Base-by-base conservation (phyloP, 2,113 vertebrate genomes). In the Otocyon megalotis region DNA sequence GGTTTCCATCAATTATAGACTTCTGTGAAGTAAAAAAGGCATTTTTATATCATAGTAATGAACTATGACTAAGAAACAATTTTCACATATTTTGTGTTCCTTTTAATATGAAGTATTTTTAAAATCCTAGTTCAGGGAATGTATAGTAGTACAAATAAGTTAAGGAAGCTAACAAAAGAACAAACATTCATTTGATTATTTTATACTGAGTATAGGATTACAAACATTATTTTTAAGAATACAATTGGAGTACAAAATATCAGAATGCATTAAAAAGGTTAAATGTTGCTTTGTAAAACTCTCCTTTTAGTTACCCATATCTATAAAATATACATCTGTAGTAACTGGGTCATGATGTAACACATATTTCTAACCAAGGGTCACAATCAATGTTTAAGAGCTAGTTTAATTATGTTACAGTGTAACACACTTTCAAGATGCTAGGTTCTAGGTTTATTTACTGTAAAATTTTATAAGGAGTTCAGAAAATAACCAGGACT, bases 401-500 rank as follows among this genome's bases (percentile, higher is more conserved):
- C 24, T 32, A 82, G 2, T 82, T 85, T 84, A 88, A n/a, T 62
- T 80, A 69, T 14, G 2, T 62, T 87, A 91, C 24, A 89, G 13
- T 30, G 37, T 28, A 86, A 69, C 1, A 15, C n/a, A 26, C 8
- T 26, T 84, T 89, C 11, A 83, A 94, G 22, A 94, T 62, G 2
- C 5, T 85, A 7, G 19, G 37, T 88, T 72, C 53, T 85, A 56
- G 19, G 60, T 30, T 85, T 87, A 32, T 97, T 96, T 26, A 96
- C 83, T 8, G 97, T 65, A 4, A 82, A 97, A 96, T 88, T 96
- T 81, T 94, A 43, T 35, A 96, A 97, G 72, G 7, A 97, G 84
- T 97, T 85, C 19, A 81, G 17, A 90, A 85, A 76, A 60, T 60
- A 97, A 96, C 88, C 82, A 97, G 94, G 90, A 97, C 76, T 60